Evolutionary conservation across 2,113 vertebrate species (phyloP).

Genomic region (Platichthys flesus): DNA sequence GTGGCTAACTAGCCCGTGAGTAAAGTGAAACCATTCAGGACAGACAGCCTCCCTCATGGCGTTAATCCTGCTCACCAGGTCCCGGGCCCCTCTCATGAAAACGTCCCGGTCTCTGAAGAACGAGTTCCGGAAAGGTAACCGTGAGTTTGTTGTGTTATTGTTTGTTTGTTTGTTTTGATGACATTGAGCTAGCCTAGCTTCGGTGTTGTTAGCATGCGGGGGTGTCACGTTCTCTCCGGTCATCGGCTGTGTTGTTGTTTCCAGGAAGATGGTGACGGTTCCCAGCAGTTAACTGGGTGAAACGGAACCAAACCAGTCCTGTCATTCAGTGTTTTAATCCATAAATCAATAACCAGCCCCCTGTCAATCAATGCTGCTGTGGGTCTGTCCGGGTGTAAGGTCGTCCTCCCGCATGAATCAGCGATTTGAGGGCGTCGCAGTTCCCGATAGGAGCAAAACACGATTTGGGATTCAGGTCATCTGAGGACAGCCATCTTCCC

Average conservation of each 20-base stretch:
- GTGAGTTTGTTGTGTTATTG: slow-evolving; percentile 25
- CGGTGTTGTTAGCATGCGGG: slow-evolving; percentile 10
- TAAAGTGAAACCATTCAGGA: slow-evolving; percentile 18
- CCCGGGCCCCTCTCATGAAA: slow-evolving; percentile 78
- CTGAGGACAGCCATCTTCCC: slow-evolving; percentile 50
- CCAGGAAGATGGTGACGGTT: background rate
- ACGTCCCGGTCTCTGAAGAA: slow-evolving; percentile 78
- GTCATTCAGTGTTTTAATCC: background rate
- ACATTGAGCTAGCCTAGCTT: slow-evolving; percentile 9
- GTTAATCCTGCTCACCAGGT: slow-evolving; percentile 83
- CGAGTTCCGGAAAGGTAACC: slow-evolving; percentile 80
- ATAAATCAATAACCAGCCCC: too few species aligned
- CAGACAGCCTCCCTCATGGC: slow-evolving; percentile 76
- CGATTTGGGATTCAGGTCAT: slow-evolving; percentile 34
- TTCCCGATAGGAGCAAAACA: background rate
- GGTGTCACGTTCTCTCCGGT: background rate
- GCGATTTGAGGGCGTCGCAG: background rate
- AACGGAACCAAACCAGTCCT: too few species aligned
- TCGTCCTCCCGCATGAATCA: background rate
- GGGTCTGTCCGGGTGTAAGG: background rate
- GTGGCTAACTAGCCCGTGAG: slow-evolving; percentile 23
- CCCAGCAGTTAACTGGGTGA: background rate
- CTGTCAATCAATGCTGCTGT: rapidly evolving
- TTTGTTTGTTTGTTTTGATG: background rate
- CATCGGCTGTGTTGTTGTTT: background rate